Conservation (phyloP, 2,888 invertebrate genomes). For the Phymatocera aterrima region DNA sequence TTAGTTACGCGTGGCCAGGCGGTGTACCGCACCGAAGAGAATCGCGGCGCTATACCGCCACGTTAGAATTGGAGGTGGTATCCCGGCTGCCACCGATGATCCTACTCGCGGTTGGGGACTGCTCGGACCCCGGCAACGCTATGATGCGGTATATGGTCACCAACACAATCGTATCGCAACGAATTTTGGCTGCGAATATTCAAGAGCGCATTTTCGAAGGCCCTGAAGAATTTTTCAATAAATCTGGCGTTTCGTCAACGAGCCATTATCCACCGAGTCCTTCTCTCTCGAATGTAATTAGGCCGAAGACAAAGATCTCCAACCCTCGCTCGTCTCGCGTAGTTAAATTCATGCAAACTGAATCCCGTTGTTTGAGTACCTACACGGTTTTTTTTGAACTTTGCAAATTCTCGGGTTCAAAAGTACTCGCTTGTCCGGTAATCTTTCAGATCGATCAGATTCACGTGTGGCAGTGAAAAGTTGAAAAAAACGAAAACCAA, state of each 20-base stretch:
- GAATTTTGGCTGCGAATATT: not conserved
- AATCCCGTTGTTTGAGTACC: not conserved
- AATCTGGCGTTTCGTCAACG: no score
- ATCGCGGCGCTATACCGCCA: not conserved
- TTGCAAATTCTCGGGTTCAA: no score
- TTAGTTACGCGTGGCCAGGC: conserved; percentile 59
- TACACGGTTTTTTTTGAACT: not conserved
- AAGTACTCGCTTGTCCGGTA: no score
- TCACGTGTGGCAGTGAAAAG: no score
- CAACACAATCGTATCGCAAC: not conserved
- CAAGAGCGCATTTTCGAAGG: not conserved
- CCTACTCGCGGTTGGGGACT: conserved; percentile 4
- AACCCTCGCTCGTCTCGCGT: no score
- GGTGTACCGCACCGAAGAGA: conserved; percentile 25
- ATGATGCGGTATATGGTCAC: not conserved
- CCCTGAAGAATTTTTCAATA: not conserved
- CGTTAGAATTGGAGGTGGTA: conserved; percentile 2
- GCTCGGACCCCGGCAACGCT: not conserved
- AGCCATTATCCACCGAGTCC: no score
- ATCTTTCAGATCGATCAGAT: no score
- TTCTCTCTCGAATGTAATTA: no score
- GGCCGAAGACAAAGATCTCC: no score
- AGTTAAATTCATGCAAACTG: no score
- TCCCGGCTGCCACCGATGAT: conserved; percentile 22
- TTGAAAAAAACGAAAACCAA: no score